phyloP scores from a whole-genome alignment of 2,113 vertebrate species.

The Apeltes quadracus region DNA sequence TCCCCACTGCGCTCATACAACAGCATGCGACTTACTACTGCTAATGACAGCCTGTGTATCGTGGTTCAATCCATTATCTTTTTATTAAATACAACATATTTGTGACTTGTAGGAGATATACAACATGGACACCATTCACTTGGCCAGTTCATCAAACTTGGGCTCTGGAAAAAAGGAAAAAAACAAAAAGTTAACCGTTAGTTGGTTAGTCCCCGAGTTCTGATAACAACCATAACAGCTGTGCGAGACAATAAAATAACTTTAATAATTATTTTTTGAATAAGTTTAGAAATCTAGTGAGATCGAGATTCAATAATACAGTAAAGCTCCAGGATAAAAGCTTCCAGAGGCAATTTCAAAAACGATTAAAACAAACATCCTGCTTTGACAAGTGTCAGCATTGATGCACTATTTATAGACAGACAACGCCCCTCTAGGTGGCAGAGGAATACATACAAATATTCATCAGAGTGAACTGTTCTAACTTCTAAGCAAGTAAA shows the following conservation, averaged over 20 bases:
- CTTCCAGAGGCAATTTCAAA: slow-evolving; percentile 16
- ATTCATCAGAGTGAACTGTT: slow-evolving; percentile 9
- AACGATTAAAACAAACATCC: neutral
- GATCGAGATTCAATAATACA: neutral
- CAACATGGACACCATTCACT: slow-evolving; percentile 66
- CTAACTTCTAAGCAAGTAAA: neutral
- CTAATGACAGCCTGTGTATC: neutral
- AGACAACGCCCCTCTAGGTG: slow-evolving; percentile 12
- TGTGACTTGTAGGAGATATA: slow-evolving; percentile 51
- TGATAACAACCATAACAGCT: neutral
- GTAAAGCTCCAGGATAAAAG: slow-evolving; percentile 8
- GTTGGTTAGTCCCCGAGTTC: neutral
- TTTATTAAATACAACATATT: slow-evolving; percentile 78
- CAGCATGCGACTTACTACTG: too few relatives aligned
- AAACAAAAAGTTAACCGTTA: neutral
- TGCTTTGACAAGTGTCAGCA: slow-evolving; percentile 10
- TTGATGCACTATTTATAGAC: slow-evolving; percentile 32
- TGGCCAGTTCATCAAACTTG: slow-evolving; percentile 73
- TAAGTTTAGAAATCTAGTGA: too few relatives aligned
- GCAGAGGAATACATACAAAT: slow-evolving; percentile 11
- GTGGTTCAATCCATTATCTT: slow-evolving; percentile 26
- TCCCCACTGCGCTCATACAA: too few relatives aligned
- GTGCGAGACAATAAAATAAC: neutral
- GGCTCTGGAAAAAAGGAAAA: slow-evolving; percentile 62
- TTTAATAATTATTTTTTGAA: too few relatives aligned